These are phyloP conservation scores for Rhynchophorus ferrugineus DNA, from an alignment of 1,140 invertebrate species.

Conservation along the genomic window DNA sequence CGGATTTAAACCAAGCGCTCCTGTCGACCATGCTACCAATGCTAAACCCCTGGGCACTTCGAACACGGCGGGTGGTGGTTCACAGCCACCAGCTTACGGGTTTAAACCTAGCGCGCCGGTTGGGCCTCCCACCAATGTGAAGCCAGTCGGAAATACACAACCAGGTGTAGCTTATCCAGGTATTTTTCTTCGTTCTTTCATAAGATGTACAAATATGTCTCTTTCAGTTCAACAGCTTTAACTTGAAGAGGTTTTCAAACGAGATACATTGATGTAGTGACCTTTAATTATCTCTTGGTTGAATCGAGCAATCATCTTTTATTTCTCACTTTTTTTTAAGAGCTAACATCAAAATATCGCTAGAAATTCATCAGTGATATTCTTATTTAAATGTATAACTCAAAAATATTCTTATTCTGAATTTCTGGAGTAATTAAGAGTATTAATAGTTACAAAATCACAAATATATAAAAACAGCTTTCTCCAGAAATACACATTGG, in stretches of 20 bases:
- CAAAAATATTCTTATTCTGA: too few species aligned
- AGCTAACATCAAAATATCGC: too few species aligned
- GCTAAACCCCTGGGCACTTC: slow-evolving; percentile 2
- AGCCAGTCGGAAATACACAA: slow-evolving; percentile 11
- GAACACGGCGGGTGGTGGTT: background rate
- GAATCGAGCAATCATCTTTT: too few species aligned
- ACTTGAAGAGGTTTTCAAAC: background rate
- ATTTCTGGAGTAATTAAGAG: too few species aligned
- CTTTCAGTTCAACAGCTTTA: too few species aligned
- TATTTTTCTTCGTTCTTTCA: background rate
- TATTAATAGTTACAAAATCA: too few species aligned
- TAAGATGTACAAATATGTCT: background rate
- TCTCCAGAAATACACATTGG: too few species aligned
- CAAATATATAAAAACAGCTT: too few species aligned
- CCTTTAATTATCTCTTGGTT: too few species aligned
- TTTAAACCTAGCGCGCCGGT: slow-evolving; percentile 7
- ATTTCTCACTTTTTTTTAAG: too few species aligned
- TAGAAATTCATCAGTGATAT: too few species aligned
- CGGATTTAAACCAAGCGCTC: slow-evolving; percentile 10
- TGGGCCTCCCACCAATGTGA: slow-evolving; percentile 5
- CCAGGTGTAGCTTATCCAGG: slow-evolving; percentile 13
- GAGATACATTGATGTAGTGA: background rate
- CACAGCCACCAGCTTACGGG: slow-evolving; percentile 4
- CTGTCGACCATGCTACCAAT: slow-evolving; percentile 2
- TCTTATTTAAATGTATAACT: too few species aligned